Conservation (phyloP, 2,888 invertebrate species). For the Hirtodrosophila cameraria region DNA sequence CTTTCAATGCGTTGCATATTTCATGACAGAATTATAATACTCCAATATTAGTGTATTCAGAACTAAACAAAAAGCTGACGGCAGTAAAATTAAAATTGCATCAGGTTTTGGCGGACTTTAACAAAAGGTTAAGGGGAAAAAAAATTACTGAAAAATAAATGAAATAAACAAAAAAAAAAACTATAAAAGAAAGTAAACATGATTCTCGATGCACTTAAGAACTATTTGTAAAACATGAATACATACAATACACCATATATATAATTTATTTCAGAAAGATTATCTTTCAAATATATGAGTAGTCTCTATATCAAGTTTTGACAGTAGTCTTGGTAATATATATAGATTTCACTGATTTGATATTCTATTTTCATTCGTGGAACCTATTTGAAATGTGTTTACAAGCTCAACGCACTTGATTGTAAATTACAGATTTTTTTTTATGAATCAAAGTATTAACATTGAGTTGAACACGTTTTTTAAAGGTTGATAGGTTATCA, state of each 20-base stretch:
- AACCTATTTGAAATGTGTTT: constrained; percentile 6
- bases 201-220: too few species aligned
- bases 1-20: background rate
- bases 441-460: constrained; percentile 10
- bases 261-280: too few species aligned
- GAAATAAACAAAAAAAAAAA: too few species aligned
- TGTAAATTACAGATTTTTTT: background rate
- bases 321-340: too few species aligned
- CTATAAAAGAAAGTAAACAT: too few species aligned
- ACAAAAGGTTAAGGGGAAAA: too few species aligned
- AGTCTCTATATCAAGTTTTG: too few species aligned
- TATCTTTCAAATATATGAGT: too few species aligned
- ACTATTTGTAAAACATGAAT: too few species aligned
- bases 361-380: constrained; percentile 13
- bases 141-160: too few species aligned
- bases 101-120: constrained; percentile 24
- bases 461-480: background rate
- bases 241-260: too few species aligned
- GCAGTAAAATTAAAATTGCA: constrained; percentile 25
- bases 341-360: too few species aligned
- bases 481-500: constrained; percentile 12
- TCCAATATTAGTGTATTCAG: background rate
- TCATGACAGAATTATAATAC: background rate
- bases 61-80: constrained; percentile 15
- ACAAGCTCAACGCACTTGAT: background rate